Percentiles rank a stretch among this genome's conserved stretches.
These are phyloP conservation scores for Branchellion lobata DNA, from an alignment of 2,888 invertebrate genomes.

Conservation along the genomic window DNA sequence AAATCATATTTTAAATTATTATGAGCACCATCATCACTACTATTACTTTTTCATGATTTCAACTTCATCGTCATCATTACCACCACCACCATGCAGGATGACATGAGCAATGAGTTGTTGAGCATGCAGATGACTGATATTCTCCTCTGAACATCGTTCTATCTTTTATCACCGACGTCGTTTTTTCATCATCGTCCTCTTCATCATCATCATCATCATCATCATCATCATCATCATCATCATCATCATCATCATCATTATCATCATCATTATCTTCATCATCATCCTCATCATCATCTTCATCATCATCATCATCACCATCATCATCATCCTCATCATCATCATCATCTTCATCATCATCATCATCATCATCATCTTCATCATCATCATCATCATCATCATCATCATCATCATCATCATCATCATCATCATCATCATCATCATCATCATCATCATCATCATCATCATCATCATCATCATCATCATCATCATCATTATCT, in stretches of 20 bases:
- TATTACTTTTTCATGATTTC: too few species aligned
- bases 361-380: not conserved
- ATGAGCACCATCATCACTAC: not conserved
- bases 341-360: not conserved
- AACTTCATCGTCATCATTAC: too few species aligned
- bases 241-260: not conserved
- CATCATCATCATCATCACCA: too few species aligned
- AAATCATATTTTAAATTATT: too few species aligned
- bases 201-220: too few species aligned
- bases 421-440: slow-evolving; percentile 33
- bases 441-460: slow-evolving; percentile 2
- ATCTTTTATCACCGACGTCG: too few species aligned
- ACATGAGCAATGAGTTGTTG: slow-evolving; percentile 35
- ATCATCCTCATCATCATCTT: too few species aligned
- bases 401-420: slow-evolving; percentile 1
- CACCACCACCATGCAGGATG: slow-evolving; percentile 19
- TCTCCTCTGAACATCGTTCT: slow-evolving; percentile 16
- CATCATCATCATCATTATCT: too few species aligned
- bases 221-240: not conserved
- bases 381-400: too few species aligned
- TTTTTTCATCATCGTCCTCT: not conserved
- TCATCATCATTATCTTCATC: too few species aligned
- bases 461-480: too few species aligned
- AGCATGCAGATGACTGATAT: slow-evolving; percentile 37
- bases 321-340: not conserved